phyloP scores from a whole-genome alignment of 2,797 vertebrate species.

The Dendrocincla tyrannina region DNA sequence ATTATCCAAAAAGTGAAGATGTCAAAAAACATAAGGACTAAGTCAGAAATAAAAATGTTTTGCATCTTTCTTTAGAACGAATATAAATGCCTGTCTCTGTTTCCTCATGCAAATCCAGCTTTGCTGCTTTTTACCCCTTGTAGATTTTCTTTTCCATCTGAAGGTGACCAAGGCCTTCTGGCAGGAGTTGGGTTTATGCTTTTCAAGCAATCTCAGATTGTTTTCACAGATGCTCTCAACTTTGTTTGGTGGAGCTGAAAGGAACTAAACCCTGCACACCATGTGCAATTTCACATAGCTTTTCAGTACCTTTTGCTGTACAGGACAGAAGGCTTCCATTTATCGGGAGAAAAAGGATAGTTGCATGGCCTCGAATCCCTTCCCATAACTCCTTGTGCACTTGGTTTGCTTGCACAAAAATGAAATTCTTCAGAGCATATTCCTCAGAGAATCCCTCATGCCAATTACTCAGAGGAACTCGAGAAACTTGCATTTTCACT shows the following conservation, averaged over 20 bases:
- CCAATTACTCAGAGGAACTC: not conserved
- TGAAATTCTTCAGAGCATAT: not conserved
- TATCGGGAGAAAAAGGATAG: not conserved
- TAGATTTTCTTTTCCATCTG: not conserved
- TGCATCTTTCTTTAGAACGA: not conserved
- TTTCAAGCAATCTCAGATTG: not conserved
- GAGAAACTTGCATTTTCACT: not conserved
- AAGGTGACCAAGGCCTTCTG: not conserved
- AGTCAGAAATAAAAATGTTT: not conserved
- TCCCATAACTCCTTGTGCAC: not conserved
- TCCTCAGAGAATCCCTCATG: not conserved
- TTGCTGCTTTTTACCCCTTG: not conserved
- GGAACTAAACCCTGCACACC: not conserved
- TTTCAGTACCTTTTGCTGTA: not conserved
- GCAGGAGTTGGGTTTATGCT: not conserved
- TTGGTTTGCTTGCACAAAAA: not conserved
- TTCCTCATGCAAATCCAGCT: not conserved
- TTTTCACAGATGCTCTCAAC: not conserved
- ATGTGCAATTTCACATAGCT: not conserved
- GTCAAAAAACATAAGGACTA: not conserved
- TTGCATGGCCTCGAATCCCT: not conserved
- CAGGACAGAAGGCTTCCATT: not conserved
- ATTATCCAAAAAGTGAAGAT: not conserved
- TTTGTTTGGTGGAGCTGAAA: not conserved
- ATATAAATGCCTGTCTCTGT: not conserved